These are phyloP conservation scores for Chinchilla lanigera DNA, from an alignment of 2,113 vertebrate genomes.

Conservation along the genomic window DNA sequence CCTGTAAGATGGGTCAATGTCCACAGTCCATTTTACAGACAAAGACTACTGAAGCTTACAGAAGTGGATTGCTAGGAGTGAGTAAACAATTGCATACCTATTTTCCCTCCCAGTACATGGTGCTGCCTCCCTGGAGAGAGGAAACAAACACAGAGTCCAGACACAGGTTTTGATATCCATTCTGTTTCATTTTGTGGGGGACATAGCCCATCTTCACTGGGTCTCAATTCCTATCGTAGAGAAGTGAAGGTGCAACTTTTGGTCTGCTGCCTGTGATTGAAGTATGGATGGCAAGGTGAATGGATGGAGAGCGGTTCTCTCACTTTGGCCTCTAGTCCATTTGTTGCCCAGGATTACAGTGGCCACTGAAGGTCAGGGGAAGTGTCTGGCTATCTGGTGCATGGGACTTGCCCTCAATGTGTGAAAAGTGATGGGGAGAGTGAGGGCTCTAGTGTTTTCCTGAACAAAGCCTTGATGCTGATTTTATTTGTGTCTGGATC, in stretches of 20 bases:
- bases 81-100: neutral
- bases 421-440: neutral
- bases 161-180: neutral
- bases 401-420: neutral
- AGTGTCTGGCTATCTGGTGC: neutral
- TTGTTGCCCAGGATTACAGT: neutral
- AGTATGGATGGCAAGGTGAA: neutral
- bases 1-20: neutral
- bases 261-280: neutral
- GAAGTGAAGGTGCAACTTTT: neutral
- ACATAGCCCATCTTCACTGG: neutral
- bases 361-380: neutral
- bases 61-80: neutral
- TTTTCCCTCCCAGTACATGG: fast-evolving
- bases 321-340: neutral
- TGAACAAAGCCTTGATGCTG: neutral
- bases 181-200: neutral
- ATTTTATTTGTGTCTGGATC: neutral
- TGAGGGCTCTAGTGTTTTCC: neutral
- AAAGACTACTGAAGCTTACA: neutral
- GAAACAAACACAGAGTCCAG: neutral
- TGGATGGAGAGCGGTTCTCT: neutral
- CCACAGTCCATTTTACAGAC: neutral
- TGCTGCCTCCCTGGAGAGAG: neutral
- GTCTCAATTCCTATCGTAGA: neutral